Percentiles rank a stretch among this genome's conserved stretches.
Conservation (phyloP, 2,113 vertebrate genomes). For the Albula goreensis region DNA sequence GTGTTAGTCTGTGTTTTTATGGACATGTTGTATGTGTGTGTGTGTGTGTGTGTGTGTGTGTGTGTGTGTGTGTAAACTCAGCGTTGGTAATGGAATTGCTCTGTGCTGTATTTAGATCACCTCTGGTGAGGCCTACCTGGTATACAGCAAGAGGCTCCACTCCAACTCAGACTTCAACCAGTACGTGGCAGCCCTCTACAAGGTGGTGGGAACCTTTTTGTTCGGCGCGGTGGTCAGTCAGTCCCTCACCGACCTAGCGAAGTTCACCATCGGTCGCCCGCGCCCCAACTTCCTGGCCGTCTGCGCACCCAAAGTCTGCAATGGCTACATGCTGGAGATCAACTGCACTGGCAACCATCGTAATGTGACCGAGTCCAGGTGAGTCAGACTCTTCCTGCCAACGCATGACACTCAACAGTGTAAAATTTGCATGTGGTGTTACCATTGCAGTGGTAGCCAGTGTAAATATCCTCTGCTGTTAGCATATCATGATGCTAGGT, state of each 20-base stretch:
- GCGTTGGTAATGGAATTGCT: background rate
- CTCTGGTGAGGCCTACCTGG: slow-evolving; percentile 67
- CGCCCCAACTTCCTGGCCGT: slow-evolving; percentile 88
- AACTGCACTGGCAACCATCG: slow-evolving; percentile 76
- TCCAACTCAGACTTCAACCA: slow-evolving; percentile 80
- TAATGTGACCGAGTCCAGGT: slow-evolving; percentile 88
- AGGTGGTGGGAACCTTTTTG: slow-evolving; percentile 81
- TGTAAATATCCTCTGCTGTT: too few species aligned
- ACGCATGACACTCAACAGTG: too few species aligned
- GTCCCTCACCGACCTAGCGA: slow-evolving; percentile 89
- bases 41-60: background rate
- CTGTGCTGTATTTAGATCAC: slow-evolving; percentile 61
- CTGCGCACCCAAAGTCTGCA: slow-evolving; percentile 86
- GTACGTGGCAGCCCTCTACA: slow-evolving; percentile 86
- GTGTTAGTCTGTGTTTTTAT: background rate
- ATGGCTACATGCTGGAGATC: slow-evolving; percentile 77
- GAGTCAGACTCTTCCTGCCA: background rate
- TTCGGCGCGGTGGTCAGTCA: slow-evolving; percentile 82
- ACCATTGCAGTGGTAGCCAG: too few species aligned
- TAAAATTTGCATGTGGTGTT: too few species aligned
- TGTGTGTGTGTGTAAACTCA: background rate
- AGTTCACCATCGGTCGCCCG: slow-evolving; percentile 87
- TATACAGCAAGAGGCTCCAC: slow-evolving; percentile 68
- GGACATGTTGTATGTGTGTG: background rate
- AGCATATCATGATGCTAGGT: too few species aligned